These are phyloP conservation scores for Sebastes melanostomus DNA, from an alignment of 2,797 vertebrate species.

Conservation along the genomic window DNA sequence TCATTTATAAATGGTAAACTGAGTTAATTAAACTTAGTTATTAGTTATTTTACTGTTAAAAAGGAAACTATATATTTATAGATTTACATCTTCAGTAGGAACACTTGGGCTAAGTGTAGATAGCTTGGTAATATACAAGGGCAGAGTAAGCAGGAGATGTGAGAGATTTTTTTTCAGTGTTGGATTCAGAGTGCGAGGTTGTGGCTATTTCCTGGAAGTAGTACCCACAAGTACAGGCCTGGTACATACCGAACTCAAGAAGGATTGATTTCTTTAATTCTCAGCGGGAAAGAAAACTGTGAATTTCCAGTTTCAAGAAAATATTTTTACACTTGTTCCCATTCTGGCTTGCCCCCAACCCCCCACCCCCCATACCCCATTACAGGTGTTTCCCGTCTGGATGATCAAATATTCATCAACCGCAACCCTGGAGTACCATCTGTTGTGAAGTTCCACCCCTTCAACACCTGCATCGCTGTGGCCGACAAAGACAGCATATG, in stretches of 20 bases:
- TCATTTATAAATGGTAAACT: too few relatives aligned
- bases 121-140: background rate
- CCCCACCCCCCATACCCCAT: background rate
- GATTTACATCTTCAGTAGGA: background rate
- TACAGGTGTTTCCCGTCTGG: slow-evolving; percentile 90
- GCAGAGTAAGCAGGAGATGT: background rate
- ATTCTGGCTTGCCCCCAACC: background rate
- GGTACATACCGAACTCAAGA: background rate
- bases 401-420: slow-evolving; percentile 99
- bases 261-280: background rate
- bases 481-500: slow-evolving; percentile 99
- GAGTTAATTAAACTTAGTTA: too few relatives aligned
- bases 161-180: background rate
- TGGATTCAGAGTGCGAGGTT: background rate
- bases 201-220: background rate
- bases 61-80: background rate
- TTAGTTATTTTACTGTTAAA: background rate
- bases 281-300: background rate
- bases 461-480: slow-evolving; percentile 94
- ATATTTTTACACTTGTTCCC: background rate
- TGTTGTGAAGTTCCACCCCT: slow-evolving; percentile 97
- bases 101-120: background rate
- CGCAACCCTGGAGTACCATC: slow-evolving; percentile 95
- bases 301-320: background rate
- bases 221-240: background rate